These are phyloP conservation scores for Polypedilum vanderplanki DNA, from an alignment of 1,140 invertebrate genomes.

Conservation along the genomic window DNA sequence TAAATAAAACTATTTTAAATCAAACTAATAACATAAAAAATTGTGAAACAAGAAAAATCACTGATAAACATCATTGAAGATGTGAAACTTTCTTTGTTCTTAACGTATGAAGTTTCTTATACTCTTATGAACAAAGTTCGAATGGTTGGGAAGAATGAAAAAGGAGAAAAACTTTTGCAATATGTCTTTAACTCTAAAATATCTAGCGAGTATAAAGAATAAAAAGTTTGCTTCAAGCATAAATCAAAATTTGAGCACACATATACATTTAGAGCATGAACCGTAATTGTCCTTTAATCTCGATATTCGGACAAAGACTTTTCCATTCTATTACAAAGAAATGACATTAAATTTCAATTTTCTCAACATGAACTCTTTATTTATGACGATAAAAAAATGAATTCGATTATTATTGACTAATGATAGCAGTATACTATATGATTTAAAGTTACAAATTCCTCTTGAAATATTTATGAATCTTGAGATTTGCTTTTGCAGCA, in stretches of 20 bases:
- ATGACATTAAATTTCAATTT: slow-evolving; percentile 19
- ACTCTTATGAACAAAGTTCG: too few relatives aligned
- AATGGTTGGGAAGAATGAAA: neutral
- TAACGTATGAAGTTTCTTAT: too few relatives aligned
- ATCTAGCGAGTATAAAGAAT: too few relatives aligned
- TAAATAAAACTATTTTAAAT: too few relatives aligned
- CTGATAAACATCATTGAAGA: too few relatives aligned
- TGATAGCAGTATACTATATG: too few relatives aligned
- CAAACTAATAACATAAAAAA: too few relatives aligned
- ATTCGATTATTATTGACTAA: too few relatives aligned
- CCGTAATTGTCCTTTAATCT: slow-evolving; percentile 5
- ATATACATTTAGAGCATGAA: slow-evolving; percentile 9
- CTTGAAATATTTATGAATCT: neutral
- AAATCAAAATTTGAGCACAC: neutral
- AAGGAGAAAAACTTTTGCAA: neutral
- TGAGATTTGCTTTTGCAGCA: neutral
- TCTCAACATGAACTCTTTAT: neutral
- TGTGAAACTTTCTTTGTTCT: too few relatives aligned
- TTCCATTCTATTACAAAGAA: neutral
- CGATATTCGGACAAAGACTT: slow-evolving; percentile 3
- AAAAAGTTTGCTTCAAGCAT: neutral
- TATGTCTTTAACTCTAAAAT: neutral
- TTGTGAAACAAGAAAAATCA: too few relatives aligned
- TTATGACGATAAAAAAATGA: neutral
- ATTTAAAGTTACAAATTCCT: neutral